Conservation (phyloP, 2,113 vertebrate species). For the Lonchura striata region DNA sequence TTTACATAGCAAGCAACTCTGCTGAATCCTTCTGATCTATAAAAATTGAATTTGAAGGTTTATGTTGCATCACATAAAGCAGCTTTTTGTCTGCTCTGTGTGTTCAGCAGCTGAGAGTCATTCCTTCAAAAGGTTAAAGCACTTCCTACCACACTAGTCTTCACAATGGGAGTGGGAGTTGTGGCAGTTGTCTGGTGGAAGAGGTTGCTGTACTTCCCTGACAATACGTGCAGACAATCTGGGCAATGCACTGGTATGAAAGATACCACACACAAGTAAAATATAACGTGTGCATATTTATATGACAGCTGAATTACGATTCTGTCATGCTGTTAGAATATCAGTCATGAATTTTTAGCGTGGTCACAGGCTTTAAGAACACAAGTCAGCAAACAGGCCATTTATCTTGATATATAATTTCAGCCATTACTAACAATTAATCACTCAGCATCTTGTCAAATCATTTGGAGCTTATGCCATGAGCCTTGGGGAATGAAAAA, state of each 20-base stretch:
- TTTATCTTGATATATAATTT: neutral
- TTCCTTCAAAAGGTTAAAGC: neutral
- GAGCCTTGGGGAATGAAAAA: neutral
- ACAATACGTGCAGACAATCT: neutral
- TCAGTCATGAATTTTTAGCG: neutral
- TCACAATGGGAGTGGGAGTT: neutral
- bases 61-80: neutral
- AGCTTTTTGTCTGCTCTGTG: neutral
- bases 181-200: neutral
- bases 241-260: neutral
- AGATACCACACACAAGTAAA: neutral
- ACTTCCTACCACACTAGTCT: neutral
- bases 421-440: neutral
- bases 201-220: neutral
- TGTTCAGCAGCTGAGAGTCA: neutral
- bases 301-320: rapidly evolving
- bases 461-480: neutral
- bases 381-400: neutral
- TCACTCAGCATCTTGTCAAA: neutral
- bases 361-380: neutral
- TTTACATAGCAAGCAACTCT: neutral
- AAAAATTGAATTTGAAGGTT: neutral
- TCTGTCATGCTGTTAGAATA: neutral
- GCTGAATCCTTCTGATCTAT: neutral
- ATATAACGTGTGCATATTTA: neutral